These are phyloP conservation scores for Crossaster papposus DNA, from an alignment of 53 echinoderm and acorn worm species.

Conservation along the genomic window DNA sequence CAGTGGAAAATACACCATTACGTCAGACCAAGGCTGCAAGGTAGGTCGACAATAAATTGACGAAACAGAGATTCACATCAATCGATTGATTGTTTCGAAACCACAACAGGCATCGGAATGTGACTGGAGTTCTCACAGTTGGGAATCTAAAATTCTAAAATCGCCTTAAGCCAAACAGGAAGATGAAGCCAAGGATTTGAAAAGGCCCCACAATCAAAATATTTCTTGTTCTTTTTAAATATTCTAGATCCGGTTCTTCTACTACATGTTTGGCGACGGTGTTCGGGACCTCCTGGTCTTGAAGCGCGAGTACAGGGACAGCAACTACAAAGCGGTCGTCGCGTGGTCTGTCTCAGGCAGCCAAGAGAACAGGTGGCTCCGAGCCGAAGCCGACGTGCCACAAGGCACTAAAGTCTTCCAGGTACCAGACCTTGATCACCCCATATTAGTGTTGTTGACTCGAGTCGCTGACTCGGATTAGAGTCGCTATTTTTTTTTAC, in stretches of 20 bases:
- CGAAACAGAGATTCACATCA: not conserved
- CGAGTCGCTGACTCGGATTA: too few relatives aligned
- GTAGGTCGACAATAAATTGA: slow-evolving; percentile 31
- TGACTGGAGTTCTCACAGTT: too few relatives aligned
- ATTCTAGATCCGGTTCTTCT: slow-evolving; percentile 79
- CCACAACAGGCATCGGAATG: too few relatives aligned
- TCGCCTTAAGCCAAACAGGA: too few relatives aligned
- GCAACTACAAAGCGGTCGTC: slow-evolving; percentile 58
- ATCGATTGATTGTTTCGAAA: too few relatives aligned
- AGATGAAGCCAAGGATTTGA: too few relatives aligned
- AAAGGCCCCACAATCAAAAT: too few relatives aligned
- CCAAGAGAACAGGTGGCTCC: slow-evolving; percentile 70
- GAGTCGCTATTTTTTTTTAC: too few relatives aligned
- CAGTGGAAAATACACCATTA: slow-evolving; percentile 40
- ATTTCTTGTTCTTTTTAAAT: not conserved
- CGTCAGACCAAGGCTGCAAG: slow-evolving; percentile 33
- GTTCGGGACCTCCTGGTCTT: slow-evolving; percentile 60
- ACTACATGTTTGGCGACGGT: slow-evolving; percentile 82
- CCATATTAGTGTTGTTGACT: too few relatives aligned
- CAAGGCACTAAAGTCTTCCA: slow-evolving; percentile 60
- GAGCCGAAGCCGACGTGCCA: slow-evolving; percentile 40
- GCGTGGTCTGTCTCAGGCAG: slow-evolving; percentile 56
- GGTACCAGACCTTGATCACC: slow-evolving; percentile 33
- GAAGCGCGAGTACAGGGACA: slow-evolving; percentile 66
- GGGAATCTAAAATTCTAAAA: too few relatives aligned